Conservation (phyloP, 2,113 vertebrate genomes). For the Strigops habroptila region DNA sequence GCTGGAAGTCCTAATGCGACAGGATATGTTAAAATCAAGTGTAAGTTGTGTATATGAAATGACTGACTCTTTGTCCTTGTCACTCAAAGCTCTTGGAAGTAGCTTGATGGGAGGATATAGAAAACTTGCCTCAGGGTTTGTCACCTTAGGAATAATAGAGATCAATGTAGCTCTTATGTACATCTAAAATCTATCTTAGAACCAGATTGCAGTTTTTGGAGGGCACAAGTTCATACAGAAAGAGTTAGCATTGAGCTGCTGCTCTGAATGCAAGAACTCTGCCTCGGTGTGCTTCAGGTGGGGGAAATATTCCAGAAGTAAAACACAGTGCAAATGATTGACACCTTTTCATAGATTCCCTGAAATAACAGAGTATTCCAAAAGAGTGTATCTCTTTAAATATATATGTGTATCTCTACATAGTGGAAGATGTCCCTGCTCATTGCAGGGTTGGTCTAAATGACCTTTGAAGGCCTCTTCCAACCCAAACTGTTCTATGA, state of each 20-base stretch:
- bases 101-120: not conserved
- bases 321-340: not conserved
- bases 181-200: not conserved
- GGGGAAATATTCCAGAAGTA: not conserved
- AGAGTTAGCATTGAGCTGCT: not conserved
- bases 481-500: not conserved
- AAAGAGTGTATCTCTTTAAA: not conserved
- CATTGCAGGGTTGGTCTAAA: not conserved
- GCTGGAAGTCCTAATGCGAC: not conserved
- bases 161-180: fast-evolving
- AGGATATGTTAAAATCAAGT: not conserved
- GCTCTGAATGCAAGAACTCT: not conserved
- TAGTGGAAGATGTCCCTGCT: not conserved
- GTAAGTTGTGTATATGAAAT: fast-evolving
- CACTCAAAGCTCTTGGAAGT: not conserved
- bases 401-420: not conserved
- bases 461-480: not conserved
- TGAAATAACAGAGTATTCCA: not conserved
- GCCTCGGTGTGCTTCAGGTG: fast-evolving
- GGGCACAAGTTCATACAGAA: not conserved
- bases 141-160: not conserved
- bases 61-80: not conserved
- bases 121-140: not conserved
- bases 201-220: fast-evolving
- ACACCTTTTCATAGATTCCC: not conserved